Percentiles rank a stretch among this genome's conserved stretches.
Conservation (phyloP, 2,888 invertebrate species). For the Microplitis deprimator region DNA sequence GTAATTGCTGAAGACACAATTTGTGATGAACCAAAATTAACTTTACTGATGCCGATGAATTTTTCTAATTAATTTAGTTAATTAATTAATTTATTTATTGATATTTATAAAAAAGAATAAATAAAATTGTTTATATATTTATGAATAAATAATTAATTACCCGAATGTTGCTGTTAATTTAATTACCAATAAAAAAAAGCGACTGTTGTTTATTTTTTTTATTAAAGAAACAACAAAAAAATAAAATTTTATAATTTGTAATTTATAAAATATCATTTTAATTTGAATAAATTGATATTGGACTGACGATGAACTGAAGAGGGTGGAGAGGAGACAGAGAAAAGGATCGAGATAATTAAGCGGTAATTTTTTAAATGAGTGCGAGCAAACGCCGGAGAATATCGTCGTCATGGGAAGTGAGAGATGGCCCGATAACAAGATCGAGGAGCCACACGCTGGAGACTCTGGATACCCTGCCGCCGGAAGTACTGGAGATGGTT, state of each 20-base stretch:
- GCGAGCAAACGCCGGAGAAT: conserved; percentile 44
- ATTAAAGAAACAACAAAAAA: not conserved
- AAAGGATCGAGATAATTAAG: not conserved
- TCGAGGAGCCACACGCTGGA: conserved; percentile 54
- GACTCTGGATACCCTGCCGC: conserved; percentile 63
- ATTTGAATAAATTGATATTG: not conserved
- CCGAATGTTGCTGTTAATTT: not conserved
- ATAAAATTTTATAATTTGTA: not conserved
- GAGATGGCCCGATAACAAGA: conserved; percentile 31
- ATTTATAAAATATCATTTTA: conserved; percentile 2
- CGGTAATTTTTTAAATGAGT: conserved; percentile 40
- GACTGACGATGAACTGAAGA: not conserved
- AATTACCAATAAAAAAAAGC: not conserved
- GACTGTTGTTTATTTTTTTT: not conserved
- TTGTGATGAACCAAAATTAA: conserved; percentile 63
- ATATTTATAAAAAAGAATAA: conserved; percentile 16
- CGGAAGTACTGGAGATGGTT: conserved; percentile 66
- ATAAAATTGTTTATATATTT: not conserved
- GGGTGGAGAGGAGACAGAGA: not conserved
- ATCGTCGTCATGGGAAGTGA: conserved; percentile 30
- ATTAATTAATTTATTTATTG: conserved; percentile 14
- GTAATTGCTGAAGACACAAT: conserved; percentile 60
- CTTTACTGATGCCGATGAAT: conserved; percentile 67
- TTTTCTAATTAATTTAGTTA: conserved; percentile 57
- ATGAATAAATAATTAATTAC: not conserved